Evolutionary conservation across 2,113 vertebrate genomes (phyloP), one percentile per base, ranked within the genome.

Genomic region (Nestor notabilis): DNA sequence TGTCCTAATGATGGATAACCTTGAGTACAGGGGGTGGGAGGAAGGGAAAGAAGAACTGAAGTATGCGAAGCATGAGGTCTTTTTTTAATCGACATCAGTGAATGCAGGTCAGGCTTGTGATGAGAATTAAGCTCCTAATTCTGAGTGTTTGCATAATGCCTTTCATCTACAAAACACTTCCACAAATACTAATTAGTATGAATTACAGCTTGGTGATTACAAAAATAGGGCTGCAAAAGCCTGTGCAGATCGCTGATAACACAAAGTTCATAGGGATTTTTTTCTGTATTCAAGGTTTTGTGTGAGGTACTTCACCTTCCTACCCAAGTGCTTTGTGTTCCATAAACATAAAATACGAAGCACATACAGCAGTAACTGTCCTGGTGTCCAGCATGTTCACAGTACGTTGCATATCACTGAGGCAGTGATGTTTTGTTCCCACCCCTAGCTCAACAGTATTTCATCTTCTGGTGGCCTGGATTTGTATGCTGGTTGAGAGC

Each of bases 51-150:
- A 61, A 66, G 23, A 86, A 20, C 46, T 58, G 46, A 72, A 79
- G 17, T 52, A 75, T 72, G 81, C 37, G 37, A 87, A 75, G 64
- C 77, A 79, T 84, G 84, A 93, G 72, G 76, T 63, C 85, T 78
- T 66, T 92, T 81, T 77, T 83, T 56, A 87, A 75, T 80, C 82
- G 90, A 66, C 85, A 37, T 74, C 55, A 50, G 76, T 88, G 90
- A 88, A 88, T 83, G 79, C 87, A 96, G 90, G 88, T 92, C 95
- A 93, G 85, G 79, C 92, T 96, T 96, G 90, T 96, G 95, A 94
- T 83, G 92, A 90, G 92, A 97, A 96, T 96, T 94, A 95, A 86
- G 58, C 80, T 92, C 87, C 75, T 95, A 96, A 96, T 96, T 92
- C 93, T 68, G 41, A 93, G 86, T 76, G 64, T 90, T 96, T 93